phyloP scores from a whole-genome alignment of 2,113 vertebrate genomes.

The Sceloporus tristichus region DNA sequence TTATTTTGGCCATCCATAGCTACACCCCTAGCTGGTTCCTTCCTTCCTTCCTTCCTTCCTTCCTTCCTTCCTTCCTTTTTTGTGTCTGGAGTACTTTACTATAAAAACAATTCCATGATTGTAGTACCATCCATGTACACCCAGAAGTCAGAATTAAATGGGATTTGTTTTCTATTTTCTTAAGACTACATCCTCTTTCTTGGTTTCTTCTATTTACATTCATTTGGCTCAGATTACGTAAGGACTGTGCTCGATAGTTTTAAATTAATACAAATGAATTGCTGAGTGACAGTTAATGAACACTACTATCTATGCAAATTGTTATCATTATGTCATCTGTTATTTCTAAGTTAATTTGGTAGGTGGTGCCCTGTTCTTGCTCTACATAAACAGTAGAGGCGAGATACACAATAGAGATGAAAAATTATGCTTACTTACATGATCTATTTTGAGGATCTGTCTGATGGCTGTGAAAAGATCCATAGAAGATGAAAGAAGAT shows the following conservation, averaged over 20 bases:
- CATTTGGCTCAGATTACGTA: background rate
- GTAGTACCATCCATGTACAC: no score
- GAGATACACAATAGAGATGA: background rate
- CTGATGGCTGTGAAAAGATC: background rate
- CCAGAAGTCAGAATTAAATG: no score
- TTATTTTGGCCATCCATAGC: no score
- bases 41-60: no score
- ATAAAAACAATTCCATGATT: no score
- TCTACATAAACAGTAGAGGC: background rate
- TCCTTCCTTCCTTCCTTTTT: no score
- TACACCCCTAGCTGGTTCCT: no score
- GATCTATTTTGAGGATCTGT: background rate
- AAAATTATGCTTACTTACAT: background rate
- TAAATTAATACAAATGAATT: conserved; percentile 14
- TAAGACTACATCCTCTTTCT: background rate
- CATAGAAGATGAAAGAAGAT: background rate
- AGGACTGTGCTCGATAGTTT: background rate
- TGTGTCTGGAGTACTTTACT: no score
- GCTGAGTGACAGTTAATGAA: conserved; percentile 23
- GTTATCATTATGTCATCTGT: conserved; percentile 9
- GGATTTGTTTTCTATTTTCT: background rate
- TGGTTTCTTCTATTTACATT: background rate
- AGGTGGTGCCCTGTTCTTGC: background rate
- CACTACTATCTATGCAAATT: conserved; percentile 19
- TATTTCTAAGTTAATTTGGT: background rate